Percentiles rank a stretch among this genome's conserved stretches.
phyloP scores from a whole-genome alignment of 2,797 vertebrate genomes.

The Rousettus madagascariensis region DNA sequence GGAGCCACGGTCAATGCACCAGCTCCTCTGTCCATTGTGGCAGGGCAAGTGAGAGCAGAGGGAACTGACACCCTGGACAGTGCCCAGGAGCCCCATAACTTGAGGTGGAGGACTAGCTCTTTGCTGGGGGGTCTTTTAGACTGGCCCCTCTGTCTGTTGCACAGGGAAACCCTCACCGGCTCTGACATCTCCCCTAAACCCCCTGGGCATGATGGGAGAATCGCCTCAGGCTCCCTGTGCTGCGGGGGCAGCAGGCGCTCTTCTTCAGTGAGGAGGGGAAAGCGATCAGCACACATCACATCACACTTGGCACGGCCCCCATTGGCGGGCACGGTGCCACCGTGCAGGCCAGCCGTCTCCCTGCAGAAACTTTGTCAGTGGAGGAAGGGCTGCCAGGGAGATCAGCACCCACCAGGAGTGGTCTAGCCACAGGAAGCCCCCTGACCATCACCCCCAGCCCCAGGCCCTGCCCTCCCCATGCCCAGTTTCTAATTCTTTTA shows the following conservation, averaged over 20 bases:
- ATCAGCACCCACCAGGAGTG: neutral
- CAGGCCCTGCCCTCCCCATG: neutral
- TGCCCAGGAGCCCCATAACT: neutral
- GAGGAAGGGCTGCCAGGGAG: neutral
- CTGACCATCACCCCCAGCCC: neutral
- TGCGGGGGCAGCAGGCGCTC: neutral
- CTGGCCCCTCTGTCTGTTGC: neutral
- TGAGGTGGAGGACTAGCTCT: neutral
- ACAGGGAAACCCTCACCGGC: neutral
- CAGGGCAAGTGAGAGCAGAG: neutral
- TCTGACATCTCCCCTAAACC: neutral
- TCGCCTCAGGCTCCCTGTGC: neutral
- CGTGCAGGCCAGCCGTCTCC: neutral
- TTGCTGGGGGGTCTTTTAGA: neutral
- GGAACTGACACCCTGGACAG: neutral
- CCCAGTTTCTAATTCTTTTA: neutral
- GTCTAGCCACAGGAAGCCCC: neutral
- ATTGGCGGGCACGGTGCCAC: slow-evolving; percentile 58
- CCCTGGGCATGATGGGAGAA: neutral
- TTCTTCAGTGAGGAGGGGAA: slow-evolving; percentile 20
- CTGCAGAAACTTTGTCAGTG: neutral
- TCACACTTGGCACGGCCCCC: slow-evolving; percentile 59
- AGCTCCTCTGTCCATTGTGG: neutral
- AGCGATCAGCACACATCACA: slow-evolving; percentile 57
- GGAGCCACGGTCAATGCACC: neutral